A percentile compares a stretch with the other conserved stretches of the same genome.
Conservation (phyloP, 2,888 invertebrate genomes). For the Platycheirus rosarum region DNA sequence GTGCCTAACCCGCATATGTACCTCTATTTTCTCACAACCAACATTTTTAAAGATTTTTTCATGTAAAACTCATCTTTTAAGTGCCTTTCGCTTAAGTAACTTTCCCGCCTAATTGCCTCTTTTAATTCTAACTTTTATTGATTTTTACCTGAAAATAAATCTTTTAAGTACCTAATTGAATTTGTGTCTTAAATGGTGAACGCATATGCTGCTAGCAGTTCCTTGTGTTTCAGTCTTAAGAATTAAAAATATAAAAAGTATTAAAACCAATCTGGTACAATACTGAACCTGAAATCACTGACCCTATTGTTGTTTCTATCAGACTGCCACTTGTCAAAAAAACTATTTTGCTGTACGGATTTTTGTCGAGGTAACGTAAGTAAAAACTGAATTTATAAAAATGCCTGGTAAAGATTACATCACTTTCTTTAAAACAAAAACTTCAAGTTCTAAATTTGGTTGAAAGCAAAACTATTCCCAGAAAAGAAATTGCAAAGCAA, state of each 20-base stretch:
- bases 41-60: conserved; percentile 4
- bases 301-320: neutral
- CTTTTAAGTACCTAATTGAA: neutral
- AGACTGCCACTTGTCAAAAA: neutral
- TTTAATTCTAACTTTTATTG: neutral
- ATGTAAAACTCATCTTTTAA: conserved; percentile 11
- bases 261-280: neutral
- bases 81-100: neutral
- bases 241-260: conserved; percentile 3
- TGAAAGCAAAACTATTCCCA: too few relatives aligned
- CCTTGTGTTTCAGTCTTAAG: neutral
- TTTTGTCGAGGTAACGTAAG: neutral
- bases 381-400: neutral
- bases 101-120: neutral
- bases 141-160: neutral
- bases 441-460: neutral
- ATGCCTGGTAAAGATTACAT: neutral
- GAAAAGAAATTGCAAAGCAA: too few relatives aligned
- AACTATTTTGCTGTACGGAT: neutral
- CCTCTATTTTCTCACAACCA: conserved; percentile 1
- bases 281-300: neutral
- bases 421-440: conserved; percentile 1
- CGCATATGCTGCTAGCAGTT: too few relatives aligned
- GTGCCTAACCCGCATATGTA: conserved; percentile 4
- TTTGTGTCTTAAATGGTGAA: neutral